These are phyloP conservation scores for Nematopogon swammerdamellus DNA, from an alignment of 2,888 invertebrate genomes.

Conservation along the genomic window DNA sequence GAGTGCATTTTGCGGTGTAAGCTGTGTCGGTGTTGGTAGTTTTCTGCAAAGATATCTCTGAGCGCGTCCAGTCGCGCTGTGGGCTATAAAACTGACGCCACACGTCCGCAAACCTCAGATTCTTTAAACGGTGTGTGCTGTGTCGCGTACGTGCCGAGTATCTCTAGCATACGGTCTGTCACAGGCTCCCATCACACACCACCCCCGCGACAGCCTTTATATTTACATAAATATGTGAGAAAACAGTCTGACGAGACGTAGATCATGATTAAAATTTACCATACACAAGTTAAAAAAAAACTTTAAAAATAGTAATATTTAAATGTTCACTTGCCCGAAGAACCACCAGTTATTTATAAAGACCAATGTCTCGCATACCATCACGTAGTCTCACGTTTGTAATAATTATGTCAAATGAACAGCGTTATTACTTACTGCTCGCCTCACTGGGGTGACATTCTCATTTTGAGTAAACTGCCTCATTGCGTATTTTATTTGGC, in stretches of 20 bases:
- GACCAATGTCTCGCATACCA: too few relatives aligned
- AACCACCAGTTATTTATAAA: too few relatives aligned
- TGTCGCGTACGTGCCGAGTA: neutral
- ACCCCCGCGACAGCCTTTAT: too few relatives aligned
- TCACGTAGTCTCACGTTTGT: neutral
- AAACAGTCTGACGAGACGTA: too few relatives aligned
- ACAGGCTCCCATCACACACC: too few relatives aligned
- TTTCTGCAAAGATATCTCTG: slow-evolving; percentile 2
- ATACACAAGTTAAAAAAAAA: too few relatives aligned
- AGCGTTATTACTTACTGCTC: neutral
- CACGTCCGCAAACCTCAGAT: slow-evolving; percentile 23
- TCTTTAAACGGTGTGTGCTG: slow-evolving; percentile 1
- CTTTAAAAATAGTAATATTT: too few relatives aligned
- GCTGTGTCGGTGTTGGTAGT: slow-evolving; percentile 2
- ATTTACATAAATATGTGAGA: too few relatives aligned
- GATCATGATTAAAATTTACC: too few relatives aligned
- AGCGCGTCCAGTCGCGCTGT: slow-evolving; percentile 28
- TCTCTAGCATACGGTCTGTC: neutral
- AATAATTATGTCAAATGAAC: neutral
- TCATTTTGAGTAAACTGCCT: neutral
- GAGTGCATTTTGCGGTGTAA: slow-evolving; percentile 19
- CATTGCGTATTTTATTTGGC: neutral
- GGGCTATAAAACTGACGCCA: slow-evolving; percentile 29
- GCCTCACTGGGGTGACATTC: neutral
- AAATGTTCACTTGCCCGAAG: too few relatives aligned